These are phyloP conservation scores for Mesoclemmys tuberculata DNA, from an alignment of 2,113 vertebrate species.

Conservation along the genomic window DNA sequence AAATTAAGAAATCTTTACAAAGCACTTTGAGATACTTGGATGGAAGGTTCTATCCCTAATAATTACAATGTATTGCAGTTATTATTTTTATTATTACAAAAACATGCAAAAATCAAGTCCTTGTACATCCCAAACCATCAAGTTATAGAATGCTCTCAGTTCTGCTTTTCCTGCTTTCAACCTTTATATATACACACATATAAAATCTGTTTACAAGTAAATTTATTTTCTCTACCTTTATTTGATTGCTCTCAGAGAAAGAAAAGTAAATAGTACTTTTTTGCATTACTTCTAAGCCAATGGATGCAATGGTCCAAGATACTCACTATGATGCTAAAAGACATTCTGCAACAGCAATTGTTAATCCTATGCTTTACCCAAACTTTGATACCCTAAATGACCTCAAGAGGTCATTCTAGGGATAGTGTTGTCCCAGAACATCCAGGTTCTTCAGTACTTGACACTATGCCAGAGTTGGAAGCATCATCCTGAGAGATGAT, in stretches of 20 bases:
- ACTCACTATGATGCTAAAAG: not conserved
- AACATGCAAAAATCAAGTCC: not conserved
- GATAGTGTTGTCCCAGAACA: not conserved
- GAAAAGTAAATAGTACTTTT: not conserved
- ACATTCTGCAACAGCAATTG: not conserved
- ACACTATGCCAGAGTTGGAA: not conserved
- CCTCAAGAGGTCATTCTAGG: not conserved
- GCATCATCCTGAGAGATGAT: not conserved
- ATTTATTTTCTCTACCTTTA: not conserved
- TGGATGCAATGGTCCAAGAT: not conserved
- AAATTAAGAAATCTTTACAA: not conserved
- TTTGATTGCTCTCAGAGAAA: not conserved
- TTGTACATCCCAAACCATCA: not conserved
- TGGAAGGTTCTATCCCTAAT: too few species aligned
- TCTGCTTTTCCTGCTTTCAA: not conserved
- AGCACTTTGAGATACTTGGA: not conserved
- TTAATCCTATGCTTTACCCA: not conserved
- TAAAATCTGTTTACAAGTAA: not conserved
- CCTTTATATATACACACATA: too few species aligned
- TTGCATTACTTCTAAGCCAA: not conserved
- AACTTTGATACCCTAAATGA: not conserved
- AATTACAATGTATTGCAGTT: not conserved
- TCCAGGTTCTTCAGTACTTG: not conserved
- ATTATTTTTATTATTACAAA: not conserved
- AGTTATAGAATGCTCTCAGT: not conserved